Percentiles rank a stretch among this genome's conserved stretches.
Evolutionary conservation across 2,113 vertebrate genomes (phyloP).

Genomic region (Strigops habroptila): DNA sequence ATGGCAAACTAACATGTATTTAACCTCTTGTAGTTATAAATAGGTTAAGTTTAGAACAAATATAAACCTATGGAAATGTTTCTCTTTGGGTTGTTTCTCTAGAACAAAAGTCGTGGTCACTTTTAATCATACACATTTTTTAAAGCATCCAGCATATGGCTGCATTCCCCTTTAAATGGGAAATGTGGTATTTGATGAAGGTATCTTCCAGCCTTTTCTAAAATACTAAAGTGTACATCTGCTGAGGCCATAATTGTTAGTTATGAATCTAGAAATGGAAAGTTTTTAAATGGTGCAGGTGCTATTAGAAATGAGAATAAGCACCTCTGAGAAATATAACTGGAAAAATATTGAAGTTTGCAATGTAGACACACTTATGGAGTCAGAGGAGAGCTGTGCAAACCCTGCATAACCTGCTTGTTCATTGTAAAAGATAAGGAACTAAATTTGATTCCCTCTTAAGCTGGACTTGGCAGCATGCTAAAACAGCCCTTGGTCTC

Average conservation of each 20-base stretch:
- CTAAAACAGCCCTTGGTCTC: background rate
- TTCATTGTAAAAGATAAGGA: background rate
- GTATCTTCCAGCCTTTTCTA: background rate
- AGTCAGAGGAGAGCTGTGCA: background rate
- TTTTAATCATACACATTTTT: background rate
- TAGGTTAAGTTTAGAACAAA: background rate
- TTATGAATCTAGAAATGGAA: background rate
- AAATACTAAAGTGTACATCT: background rate
- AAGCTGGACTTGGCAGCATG: background rate
- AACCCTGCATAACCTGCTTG: background rate
- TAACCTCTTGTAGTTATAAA: background rate
- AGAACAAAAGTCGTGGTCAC: background rate
- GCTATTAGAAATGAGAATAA: background rate
- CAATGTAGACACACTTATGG: accelerated
- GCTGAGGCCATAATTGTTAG: background rate
- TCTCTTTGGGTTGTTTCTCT: background rate
- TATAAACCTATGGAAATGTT: background rate
- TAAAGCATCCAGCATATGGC: background rate
- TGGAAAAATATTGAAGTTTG: background rate
- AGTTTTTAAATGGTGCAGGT: background rate
- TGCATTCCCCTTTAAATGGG: background rate
- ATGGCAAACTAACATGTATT: background rate
- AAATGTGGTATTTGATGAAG: background rate
- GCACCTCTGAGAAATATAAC: background rate
- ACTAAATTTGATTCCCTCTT: background rate